Evolutionary conservation across 2,888 invertebrate genomes (phyloP), one percentile per base, ranked within the genome.

Genomic region (Esperia sulphurella): DNA sequence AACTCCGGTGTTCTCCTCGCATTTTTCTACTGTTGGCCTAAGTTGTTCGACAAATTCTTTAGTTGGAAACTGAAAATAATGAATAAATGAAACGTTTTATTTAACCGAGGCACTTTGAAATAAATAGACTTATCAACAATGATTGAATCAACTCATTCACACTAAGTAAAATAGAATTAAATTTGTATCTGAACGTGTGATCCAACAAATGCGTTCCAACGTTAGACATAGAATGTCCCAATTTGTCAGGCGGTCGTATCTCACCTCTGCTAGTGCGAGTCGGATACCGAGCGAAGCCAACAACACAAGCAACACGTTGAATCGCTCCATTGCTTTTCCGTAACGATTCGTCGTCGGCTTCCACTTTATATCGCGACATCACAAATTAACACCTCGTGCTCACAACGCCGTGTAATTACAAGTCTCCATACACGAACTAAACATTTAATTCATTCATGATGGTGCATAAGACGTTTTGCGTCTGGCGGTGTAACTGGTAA

Each of bases 331-430:
- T 50, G 58, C 49, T 44, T 41, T 39, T 47, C 49, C 43, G 57
- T 62, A 61, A 62, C 68, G 57, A 63, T 56, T 54, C 52, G 51
- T 50, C n/a, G n/a, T 21, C 57, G 49, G 46, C 52, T 35, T 53
- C 52, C 45, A 29, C 44, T 45, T 45, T 48, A 57, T 58, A 57
- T 59, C 39, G n/a, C 29, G 28, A 31, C 41, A 14, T 13, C 45
- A 45, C 39, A 52, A 59, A 57, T 59, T 55, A 54, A 48, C 48
- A 45, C 48, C 46, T 51, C 53, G 41, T 55, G 50, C 55, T 59
- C 58, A 58, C 53, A 57, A 46, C 53, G 46, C 50, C 57, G 49
- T 53, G 65, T 71, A 69, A 69, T 72, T 71, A 69, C 61, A 61
- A 51, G 53, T 56, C 50, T 52, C 50, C 45, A 57, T 67, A 63